Percentiles rank a stretch among this genome's conserved stretches.
Conservation (phyloP, 2,113 vertebrate genomes). For the Alethe diademata region DNA sequence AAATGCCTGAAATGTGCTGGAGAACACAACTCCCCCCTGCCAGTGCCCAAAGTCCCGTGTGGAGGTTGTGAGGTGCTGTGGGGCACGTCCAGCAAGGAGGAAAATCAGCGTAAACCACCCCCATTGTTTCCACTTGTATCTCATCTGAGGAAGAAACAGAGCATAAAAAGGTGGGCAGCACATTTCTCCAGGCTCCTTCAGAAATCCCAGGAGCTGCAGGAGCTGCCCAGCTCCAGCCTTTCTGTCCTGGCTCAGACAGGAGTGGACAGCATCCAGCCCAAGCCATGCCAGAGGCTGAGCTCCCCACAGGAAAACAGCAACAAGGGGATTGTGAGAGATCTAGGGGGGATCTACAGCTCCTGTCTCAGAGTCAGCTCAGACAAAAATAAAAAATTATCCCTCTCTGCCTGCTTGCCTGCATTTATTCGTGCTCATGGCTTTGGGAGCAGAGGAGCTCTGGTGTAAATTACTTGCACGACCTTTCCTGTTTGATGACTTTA, state of each 20-base stretch:
- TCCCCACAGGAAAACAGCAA: background rate
- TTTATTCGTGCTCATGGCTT: background rate
- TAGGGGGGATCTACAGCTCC: background rate
- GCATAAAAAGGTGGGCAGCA: background rate
- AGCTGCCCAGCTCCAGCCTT: background rate
- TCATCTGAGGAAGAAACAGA: background rate
- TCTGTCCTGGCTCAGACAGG: background rate
- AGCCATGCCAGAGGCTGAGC: background rate
- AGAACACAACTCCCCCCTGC: background rate
- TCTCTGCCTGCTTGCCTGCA: background rate
- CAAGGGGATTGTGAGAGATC: background rate
- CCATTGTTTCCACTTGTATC: background rate
- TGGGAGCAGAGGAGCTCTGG: background rate
- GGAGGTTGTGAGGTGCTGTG: background rate
- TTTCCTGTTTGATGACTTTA: constrained; percentile 16
- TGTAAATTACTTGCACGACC: constrained; percentile 13
- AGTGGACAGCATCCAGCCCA: background rate
- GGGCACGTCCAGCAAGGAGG: background rate
- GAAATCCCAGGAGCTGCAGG: background rate
- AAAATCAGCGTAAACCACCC: background rate
- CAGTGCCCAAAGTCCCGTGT: rapidly evolving
- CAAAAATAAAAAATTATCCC: background rate
- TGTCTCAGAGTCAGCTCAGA: background rate
- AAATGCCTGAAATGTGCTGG: background rate
- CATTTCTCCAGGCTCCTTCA: background rate